phyloP scores from a whole-genome alignment of 2,797 vertebrate genomes.

The Epinephelus awoara region DNA sequence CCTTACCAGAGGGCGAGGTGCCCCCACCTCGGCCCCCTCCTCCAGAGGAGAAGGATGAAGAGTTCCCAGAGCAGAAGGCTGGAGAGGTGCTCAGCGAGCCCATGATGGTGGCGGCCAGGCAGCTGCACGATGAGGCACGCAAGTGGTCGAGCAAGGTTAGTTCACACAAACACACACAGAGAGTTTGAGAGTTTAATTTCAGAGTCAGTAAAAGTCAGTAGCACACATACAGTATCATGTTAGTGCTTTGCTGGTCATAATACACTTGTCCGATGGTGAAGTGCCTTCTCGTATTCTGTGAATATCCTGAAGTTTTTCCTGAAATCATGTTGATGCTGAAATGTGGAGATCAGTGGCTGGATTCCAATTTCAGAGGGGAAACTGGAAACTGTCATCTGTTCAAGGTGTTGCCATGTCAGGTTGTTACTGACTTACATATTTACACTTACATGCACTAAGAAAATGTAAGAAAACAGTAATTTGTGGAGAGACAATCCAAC shows the following conservation, averaged over 20 bases:
- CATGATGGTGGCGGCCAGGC: constrained; percentile 99
- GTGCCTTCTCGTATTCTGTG: constrained; percentile 34
- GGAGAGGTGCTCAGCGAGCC: constrained; percentile 97
- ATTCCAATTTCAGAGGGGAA: constrained; percentile 78
- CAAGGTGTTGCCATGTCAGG: constrained; percentile 58
- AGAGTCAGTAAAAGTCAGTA: constrained; percentile 1
- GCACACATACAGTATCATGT: neutral
- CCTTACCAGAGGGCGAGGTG: constrained; percentile 95
- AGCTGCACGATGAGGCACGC: constrained; percentile 96
- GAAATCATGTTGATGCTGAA: constrained; percentile 63
- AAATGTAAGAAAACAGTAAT: neutral
- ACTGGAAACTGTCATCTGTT: constrained; percentile 81
- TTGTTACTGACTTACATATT: constrained; percentile 18
- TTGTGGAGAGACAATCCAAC: constrained; percentile 5
- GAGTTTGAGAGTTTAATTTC: neutral
- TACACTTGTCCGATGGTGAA: neutral
- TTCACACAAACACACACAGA: constrained; percentile 19
- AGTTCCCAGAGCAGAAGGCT: constrained; percentile 96
- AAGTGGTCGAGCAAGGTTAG: constrained; percentile 97
- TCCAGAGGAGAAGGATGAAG: constrained; percentile 98
- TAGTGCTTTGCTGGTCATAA: constrained; percentile 13
- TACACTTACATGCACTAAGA: constrained; percentile 25
- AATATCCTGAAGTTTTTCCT: constrained; percentile 39
- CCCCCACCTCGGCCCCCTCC: constrained; percentile 96
- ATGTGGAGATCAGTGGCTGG: constrained; percentile 69